phyloP scores from a whole-genome alignment of 1,140 invertebrate genomes.

The Trichomalopsis sarcophagae region DNA sequence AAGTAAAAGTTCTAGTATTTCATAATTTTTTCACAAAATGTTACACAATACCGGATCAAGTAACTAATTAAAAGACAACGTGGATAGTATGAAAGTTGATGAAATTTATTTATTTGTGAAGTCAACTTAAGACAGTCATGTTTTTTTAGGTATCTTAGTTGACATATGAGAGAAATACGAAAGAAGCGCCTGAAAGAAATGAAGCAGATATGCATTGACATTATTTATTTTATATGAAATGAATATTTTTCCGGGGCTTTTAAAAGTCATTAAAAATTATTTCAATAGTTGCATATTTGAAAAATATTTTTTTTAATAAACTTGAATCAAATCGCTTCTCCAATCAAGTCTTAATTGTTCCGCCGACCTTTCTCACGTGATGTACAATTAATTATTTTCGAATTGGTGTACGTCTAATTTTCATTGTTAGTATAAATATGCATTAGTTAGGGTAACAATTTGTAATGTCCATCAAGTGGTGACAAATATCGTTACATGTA shows the following conservation, averaged over 20 bases:
- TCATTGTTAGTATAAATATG: conserved; percentile 54
- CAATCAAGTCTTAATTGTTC: conserved; percentile 46
- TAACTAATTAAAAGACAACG: conserved; percentile 39
- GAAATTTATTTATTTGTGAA: conserved; percentile 50
- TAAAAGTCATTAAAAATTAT: conserved; percentile 48
- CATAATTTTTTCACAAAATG: conserved; percentile 28
- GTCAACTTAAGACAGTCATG: conserved; percentile 49
- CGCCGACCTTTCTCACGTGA: conserved; percentile 49
- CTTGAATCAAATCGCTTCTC: conserved; percentile 44
- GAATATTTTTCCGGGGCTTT: conserved; percentile 46
- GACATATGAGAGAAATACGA: conserved; percentile 49
- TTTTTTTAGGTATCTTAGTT: conserved; percentile 51
- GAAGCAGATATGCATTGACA: conserved; percentile 49
- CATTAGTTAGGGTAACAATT: conserved; percentile 56
- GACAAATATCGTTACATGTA: conserved; percentile 55
- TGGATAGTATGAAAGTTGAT: conserved; percentile 43
- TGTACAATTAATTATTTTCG: conserved; percentile 51
- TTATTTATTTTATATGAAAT: conserved; percentile 50
- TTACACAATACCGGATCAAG: conserved; percentile 31
- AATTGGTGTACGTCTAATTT: conserved; percentile 53
- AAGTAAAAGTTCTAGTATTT: conserved; percentile 37
- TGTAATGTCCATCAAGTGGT: conserved; percentile 54
- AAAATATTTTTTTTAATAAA: conserved; percentile 38
- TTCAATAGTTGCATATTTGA: conserved; percentile 42
- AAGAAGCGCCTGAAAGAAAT: conserved; percentile 49